Base-by-base conservation (phyloP, 2,888 invertebrate species). In the Tetragonula carbonaria region DNA sequence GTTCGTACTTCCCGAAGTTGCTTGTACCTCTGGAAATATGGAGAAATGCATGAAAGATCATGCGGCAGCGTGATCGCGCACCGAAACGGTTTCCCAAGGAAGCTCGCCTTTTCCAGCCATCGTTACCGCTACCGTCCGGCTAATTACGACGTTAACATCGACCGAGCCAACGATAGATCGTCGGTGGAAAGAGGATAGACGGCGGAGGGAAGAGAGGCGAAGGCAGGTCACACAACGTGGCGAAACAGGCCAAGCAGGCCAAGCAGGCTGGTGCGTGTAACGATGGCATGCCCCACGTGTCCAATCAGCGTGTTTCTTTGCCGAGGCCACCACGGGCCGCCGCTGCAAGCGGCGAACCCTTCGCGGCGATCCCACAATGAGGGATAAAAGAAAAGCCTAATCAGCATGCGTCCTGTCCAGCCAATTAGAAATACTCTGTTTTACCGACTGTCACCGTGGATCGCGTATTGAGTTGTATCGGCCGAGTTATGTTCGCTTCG, bases 401-500 rank as follows among this genome's bases (percentile, higher is more conserved):
- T 94, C 93, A 94, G 92, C 94, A 93, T 94, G 93, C 94, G 92
- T 93, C 91, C 91, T 92, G 91, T 92, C 91, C 92, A 94, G 93
- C 93, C 93, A 94, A 94, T 94, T 94, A 94, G 94, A 93, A 93
- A 94, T 93, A 92, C 91, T 93, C 94, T 94, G 94, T 94, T 94
- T 94, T 94, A 94, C 94, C 93, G 92, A 94, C 94, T 93, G 94
- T 93, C 93, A 93, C 92, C 90, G 91, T 75, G 91, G 90, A 91
- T 92, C 92, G 92, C 87, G 92, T 94, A 94, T 94, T 94, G 94
- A 94, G 94, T 94, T 94, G 94, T 94, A 94, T 93, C 93, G 93
- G 92, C 91, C 93, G 92, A 94, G 94, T 93, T 94, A 93, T 93
- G 93, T 93, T 93, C 90, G 91, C 92, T 94, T 94, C 94, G 94